A percentile compares a stretch with the other conserved stretches of the same genome.
phyloP scores from a whole-genome alignment of 2,888 invertebrate species.

The Beris morrisii region DNA sequence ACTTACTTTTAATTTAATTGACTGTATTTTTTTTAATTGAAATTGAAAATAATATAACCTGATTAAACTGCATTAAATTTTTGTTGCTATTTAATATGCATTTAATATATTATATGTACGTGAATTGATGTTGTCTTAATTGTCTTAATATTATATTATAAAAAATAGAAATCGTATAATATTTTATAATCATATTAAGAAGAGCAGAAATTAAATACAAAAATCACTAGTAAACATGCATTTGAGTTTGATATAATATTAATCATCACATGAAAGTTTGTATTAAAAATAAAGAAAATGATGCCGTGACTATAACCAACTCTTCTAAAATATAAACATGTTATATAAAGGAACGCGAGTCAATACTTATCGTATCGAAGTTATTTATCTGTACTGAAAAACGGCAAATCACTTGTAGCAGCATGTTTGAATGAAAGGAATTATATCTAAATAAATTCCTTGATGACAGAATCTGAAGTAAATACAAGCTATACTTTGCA shows the following conservation, averaged over 20 bases:
- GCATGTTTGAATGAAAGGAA: neutral
- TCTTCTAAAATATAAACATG: neutral
- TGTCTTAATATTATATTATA: neutral
- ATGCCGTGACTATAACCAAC: conserved; percentile 19
- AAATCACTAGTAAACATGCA: conserved; percentile 20
- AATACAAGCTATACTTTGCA: conserved; percentile 89
- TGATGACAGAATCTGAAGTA: conserved; percentile 27
- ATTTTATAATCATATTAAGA: neutral
- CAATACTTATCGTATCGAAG: neutral
- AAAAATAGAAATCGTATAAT: conserved; percentile 8
- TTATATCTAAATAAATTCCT: neutral
- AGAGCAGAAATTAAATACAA: conserved; percentile 12
- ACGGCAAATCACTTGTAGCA: neutral
- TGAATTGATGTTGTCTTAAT: no score
- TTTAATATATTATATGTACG: no score
- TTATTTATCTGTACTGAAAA: neutral
- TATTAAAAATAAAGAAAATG: conserved; percentile 12
- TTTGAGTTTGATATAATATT: neutral
- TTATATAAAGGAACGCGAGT: neutral
- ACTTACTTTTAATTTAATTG: no score
- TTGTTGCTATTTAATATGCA: no score
- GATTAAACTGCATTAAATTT: no score
- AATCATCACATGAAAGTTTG: no score
- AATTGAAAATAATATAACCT: no score
- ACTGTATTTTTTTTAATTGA: no score